These are phyloP conservation scores for Hirundichthys speculiger DNA, from an alignment of 2,113 vertebrate species.

Conservation along the genomic window DNA sequence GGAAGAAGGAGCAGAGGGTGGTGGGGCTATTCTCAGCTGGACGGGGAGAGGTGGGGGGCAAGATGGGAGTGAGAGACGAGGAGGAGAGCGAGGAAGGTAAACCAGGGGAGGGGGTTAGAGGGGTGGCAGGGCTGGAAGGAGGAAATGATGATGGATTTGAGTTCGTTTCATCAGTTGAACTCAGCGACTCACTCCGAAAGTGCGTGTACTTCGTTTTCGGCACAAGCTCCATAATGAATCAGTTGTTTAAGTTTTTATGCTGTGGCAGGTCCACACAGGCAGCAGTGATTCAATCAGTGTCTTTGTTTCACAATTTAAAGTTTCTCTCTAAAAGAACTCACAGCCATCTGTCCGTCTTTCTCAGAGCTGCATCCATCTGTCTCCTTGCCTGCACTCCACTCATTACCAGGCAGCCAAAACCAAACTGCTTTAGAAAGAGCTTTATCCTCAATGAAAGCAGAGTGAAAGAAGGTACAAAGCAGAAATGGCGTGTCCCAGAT, in stretches of 20 bases:
- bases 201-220: constrained; percentile 95
- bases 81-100: constrained; percentile 86
- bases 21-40: constrained; percentile 89
- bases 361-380: constrained; percentile 59
- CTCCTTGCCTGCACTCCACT: constrained; percentile 47
- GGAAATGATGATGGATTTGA: constrained; percentile 75
- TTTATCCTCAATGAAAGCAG: constrained; percentile 47
- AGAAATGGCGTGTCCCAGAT: constrained; percentile 42
- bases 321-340: constrained; percentile 59
- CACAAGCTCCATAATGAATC: constrained; percentile 88
- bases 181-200: constrained; percentile 91
- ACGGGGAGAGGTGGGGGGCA: constrained; percentile 78
- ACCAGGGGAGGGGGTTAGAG: constrained; percentile 72
- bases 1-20: constrained; percentile 96
- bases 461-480: constrained; percentile 32
- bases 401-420: constrained; percentile 47
- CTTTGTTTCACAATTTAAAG: constrained; percentile 64
- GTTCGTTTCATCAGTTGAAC: constrained; percentile 83
- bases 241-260: constrained; percentile 56
- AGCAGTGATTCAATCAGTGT: constrained; percentile 55
- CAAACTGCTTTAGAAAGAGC: constrained; percentile 44
- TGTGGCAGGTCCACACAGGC: constrained; percentile 52
- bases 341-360: constrained; percentile 62
- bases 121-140: constrained; percentile 80
- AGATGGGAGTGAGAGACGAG: constrained; percentile 86